phyloP scores from a whole-genome alignment of 2,888 invertebrate species.

The Xanthorhoe spadicearia region DNA sequence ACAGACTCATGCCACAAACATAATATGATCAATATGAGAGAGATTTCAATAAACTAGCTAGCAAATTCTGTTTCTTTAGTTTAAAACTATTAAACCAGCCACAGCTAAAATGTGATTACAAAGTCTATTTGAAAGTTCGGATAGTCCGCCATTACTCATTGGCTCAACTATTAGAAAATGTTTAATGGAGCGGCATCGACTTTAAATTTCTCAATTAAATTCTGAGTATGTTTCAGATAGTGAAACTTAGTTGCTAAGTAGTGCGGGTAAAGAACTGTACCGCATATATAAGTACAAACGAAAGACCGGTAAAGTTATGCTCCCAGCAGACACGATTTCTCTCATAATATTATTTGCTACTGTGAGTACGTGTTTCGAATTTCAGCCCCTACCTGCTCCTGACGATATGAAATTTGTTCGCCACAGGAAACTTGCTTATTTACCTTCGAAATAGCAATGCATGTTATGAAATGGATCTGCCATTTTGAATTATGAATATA shows the following conservation, averaged over 20 bases:
- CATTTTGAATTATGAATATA: slow-evolving; percentile 40
- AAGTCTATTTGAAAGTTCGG: neutral
- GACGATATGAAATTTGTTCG: slow-evolving; percentile 70
- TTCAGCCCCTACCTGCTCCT: slow-evolving; percentile 64
- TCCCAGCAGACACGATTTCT: slow-evolving; percentile 69
- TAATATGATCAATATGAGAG: no score
- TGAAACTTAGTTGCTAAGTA: slow-evolving; percentile 34
- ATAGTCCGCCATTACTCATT: neutral
- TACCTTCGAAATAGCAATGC: slow-evolving; percentile 64
- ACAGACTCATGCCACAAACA: no score
- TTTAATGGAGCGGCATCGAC: neutral
- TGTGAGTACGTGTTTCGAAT: slow-evolving; percentile 69
- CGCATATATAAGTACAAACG: slow-evolving; percentile 32
- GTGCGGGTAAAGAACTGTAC: slow-evolving; percentile 33
- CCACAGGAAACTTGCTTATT: slow-evolving; percentile 67
- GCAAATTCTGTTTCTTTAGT: no score
- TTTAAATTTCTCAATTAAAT: slow-evolving; percentile 1
- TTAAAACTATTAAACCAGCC: neutral
- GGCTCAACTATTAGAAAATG: slow-evolving; percentile 1
- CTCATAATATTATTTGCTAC: slow-evolving; percentile 77
- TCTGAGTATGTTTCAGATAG: neutral
- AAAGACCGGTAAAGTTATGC: slow-evolving; percentile 62
- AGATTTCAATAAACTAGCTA: no score
- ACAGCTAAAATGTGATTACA: neutral
- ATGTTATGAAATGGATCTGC: slow-evolving; percentile 54